These are phyloP conservation scores for Camponotus vicinus DNA, from an alignment of 1,140 invertebrate species.

Conservation along the genomic window DNA sequence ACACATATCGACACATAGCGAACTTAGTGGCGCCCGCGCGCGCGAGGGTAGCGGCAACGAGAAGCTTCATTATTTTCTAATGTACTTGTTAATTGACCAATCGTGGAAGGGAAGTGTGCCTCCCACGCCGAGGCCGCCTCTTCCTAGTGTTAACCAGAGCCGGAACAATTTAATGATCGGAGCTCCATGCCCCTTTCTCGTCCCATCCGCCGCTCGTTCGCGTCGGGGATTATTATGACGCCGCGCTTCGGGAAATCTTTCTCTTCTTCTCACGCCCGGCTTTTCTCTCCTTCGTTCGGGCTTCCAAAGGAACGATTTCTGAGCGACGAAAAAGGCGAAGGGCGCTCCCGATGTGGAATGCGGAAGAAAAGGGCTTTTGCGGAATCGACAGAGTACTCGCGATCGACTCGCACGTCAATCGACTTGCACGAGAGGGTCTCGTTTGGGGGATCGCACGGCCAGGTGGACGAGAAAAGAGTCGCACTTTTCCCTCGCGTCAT, in stretches of 20 bases:
- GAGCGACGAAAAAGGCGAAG: constrained; percentile 19
- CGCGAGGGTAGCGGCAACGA: constrained; percentile 62
- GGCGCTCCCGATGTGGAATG: not conserved
- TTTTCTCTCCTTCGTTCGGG: constrained; percentile 9
- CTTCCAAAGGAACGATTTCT: not conserved
- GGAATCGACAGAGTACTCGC: not conserved
- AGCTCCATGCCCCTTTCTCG: constrained; percentile 65
- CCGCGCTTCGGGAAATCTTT: constrained; percentile 45
- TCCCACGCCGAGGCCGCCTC: constrained; percentile 75
- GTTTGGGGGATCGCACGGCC: constrained; percentile 45
- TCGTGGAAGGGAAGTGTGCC: constrained; percentile 76
- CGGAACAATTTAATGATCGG: constrained; percentile 86
- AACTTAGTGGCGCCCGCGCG: constrained; percentile 60
- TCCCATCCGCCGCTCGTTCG: constrained; percentile 16
- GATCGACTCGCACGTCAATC: not conserved
- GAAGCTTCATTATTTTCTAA: constrained; percentile 85
- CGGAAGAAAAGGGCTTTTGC: not conserved
- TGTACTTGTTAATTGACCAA: constrained; percentile 84
- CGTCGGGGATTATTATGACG: constrained; percentile 67
- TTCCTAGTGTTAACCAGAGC: constrained; percentile 82
- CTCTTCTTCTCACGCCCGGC: constrained; percentile 4
- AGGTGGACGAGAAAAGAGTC: constrained; percentile 57
- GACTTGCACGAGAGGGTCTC: not conserved
- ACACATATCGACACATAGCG: not conserved
- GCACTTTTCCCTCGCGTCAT: constrained; percentile 80